Base-by-base conservation (phyloP, 2,888 invertebrate species). In the Aspidapion aeneum region DNA sequence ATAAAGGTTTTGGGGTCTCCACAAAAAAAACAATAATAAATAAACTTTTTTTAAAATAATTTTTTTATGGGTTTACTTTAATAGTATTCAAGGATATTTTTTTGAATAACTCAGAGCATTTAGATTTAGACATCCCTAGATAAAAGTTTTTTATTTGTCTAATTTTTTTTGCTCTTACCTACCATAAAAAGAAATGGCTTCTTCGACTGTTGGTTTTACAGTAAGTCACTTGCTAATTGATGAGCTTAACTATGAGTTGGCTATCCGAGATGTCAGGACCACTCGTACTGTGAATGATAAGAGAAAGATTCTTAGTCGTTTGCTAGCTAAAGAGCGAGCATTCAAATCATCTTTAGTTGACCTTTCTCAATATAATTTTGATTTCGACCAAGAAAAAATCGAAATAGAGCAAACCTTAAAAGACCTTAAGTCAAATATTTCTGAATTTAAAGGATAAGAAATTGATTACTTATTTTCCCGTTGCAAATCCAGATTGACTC, bases 241-340 rank as follows among this genome's bases (percentile, higher is more conserved):
- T n/a, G 54, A 52, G 16, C 54, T 52, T 18, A 52, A 52, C 18
- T 52, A 52, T 52, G 54, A 52, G 16, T 16, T 52, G 3, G 18
- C 17, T 17, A 52, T 16, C 54, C 54, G 54, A 52, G 18, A 52
- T 3, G 17, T 52, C 18, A 17, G 16, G 54, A 52, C 54, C 9
- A 17, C 3, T 18, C 17, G 54, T 3, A 18, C 3, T 52, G 22
- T 61, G 1, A 35, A 12, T 7, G 35, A 63, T 21, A 61, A 63
- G 54, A 56, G 63, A 12, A 61, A 63, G 57, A 60, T 60, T 9
- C 18, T 63, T 12, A 21, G 57, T 19, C 55, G 60, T 48, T 52
- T 63, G n/a, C 50, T 60, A 54, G 51, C 18, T 20, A 63, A 63
- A 60, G 60, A 60, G 54, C 56, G 50, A 57, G 21, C 49, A 19